phyloP scores from a whole-genome alignment of 2,113 vertebrate genomes.

The Acanthochromis polyacanthus region DNA sequence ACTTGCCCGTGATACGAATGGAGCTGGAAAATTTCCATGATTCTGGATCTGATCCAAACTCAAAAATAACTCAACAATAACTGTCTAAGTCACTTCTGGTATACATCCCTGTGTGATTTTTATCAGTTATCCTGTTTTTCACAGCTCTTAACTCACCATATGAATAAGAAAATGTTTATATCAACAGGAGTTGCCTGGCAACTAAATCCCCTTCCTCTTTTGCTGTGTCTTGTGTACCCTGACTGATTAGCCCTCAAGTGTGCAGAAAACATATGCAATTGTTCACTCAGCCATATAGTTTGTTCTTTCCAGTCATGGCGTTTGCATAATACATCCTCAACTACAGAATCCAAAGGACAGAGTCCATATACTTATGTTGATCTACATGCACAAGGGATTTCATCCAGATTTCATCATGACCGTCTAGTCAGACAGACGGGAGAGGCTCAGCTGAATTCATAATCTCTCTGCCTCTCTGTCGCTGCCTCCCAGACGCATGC shows the following conservation, averaged over 20 bases:
- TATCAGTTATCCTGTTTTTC: background rate
- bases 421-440: slow-evolving; percentile 58
- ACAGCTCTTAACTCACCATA: background rate
- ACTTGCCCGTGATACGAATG: too few species aligned
- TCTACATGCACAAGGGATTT: slow-evolving; percentile 66
- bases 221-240: slow-evolving; percentile 42
- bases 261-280: slow-evolving; percentile 54
- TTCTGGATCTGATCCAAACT: slow-evolving; percentile 1
- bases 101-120: background rate
- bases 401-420: slow-evolving; percentile 73
- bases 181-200: slow-evolving; percentile 61
- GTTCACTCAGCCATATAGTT: slow-evolving; percentile 44
- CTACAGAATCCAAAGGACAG: slow-evolving; percentile 24
- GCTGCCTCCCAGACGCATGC: slow-evolving; percentile 1
- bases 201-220: slow-evolving; percentile 56
- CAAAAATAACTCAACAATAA: background rate
- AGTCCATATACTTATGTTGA: slow-evolving; percentile 32
- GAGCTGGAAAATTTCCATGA: background rate
- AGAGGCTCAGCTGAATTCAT: slow-evolving; percentile 66
- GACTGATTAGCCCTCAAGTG: slow-evolving; percentile 69
- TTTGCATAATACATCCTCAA: slow-evolving; percentile 45
- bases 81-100: background rate
- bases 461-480: slow-evolving; percentile 35
- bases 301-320: background rate
- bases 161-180: slow-evolving; percentile 8